These are phyloP conservation scores for Luidia sarsii DNA, from an alignment of 53 echinoderm and acorn worm species.

Conservation along the genomic window DNA sequence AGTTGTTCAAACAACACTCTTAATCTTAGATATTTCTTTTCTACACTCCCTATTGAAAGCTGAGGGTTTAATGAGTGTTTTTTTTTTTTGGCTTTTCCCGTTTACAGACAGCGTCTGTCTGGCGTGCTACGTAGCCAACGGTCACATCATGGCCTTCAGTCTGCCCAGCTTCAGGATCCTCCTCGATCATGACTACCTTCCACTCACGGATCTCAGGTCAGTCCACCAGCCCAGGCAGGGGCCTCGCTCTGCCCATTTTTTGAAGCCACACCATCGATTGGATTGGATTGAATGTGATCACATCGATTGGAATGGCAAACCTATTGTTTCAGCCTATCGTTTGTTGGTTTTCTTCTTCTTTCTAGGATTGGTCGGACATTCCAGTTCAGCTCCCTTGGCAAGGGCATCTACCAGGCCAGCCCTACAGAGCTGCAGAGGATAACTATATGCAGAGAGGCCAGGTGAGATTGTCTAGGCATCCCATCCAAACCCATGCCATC, in stretches of 20 bases:
- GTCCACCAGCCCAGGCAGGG: neutral
- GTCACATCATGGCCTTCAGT: conserved; percentile 95
- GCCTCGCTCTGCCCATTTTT: no score
- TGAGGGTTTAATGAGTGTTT: neutral
- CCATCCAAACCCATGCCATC: no score
- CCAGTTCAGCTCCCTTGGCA: conserved; percentile 94
- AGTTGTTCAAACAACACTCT: no score
- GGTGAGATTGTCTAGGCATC: no score
- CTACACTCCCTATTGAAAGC: no score
- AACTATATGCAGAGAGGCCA: conserved; percentile 91
- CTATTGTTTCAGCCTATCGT: no score
- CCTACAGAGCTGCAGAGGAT: conserved; percentile 94
- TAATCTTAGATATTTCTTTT: no score
- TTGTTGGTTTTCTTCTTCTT: conserved; percentile 1
- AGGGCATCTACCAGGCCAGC: conserved; percentile 95
- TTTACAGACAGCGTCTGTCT: conserved; percentile 94
- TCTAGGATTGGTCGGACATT: conserved; percentile 95
- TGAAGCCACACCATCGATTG: no score
- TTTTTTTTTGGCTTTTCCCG: neutral
- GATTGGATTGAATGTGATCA: no score
- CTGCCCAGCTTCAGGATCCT: conserved; percentile 94
- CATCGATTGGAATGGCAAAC: no score
- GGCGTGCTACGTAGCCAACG: conserved; percentile 96
- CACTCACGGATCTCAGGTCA: conserved; percentile 98
- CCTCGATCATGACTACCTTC: conserved; percentile 98